phyloP scores from a whole-genome alignment of 2,888 invertebrate species.

The Ferrisia virgata region DNA sequence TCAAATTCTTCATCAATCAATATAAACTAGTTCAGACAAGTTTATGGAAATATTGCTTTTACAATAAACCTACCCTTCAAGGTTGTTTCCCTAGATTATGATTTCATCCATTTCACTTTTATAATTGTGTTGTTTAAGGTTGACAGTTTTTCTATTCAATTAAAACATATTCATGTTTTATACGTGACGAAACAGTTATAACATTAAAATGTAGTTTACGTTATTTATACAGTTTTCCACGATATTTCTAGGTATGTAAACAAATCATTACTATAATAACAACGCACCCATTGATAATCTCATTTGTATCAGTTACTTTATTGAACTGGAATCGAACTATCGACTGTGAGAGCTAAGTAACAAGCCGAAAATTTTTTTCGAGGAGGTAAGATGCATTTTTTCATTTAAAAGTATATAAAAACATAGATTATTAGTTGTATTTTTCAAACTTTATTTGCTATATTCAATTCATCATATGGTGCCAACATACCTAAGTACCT shows the following conservation, averaged over 20 bases:
- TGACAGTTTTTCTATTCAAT: slow-evolving; percentile 2
- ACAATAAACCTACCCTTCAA: slow-evolving; percentile 14
- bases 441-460: too few relatives aligned
- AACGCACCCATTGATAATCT: neutral
- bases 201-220: neutral
- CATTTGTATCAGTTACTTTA: neutral
- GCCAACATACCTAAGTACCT: too few relatives aligned
- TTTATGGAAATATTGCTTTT: neutral
- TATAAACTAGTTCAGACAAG: neutral
- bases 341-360: too few relatives aligned
- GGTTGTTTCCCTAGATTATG: neutral
- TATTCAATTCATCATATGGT: too few relatives aligned
- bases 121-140: neutral
- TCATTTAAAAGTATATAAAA: too few relatives aligned
- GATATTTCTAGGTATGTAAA: neutral
- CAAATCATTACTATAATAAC: neutral
- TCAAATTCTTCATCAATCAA: neutral
- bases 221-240: neutral
- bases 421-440: too few relatives aligned
- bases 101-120: slow-evolving; percentile 7
- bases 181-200: slow-evolving; percentile 10
- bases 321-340: neutral
- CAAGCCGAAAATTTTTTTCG: neutral
- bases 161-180: neutral
- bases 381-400: neutral